Evolutionary conservation across 2,797 vertebrate genomes (phyloP), one percentile per base, ranked within the genome.

Genomic region (Philypnodon macrostomus): DNA sequence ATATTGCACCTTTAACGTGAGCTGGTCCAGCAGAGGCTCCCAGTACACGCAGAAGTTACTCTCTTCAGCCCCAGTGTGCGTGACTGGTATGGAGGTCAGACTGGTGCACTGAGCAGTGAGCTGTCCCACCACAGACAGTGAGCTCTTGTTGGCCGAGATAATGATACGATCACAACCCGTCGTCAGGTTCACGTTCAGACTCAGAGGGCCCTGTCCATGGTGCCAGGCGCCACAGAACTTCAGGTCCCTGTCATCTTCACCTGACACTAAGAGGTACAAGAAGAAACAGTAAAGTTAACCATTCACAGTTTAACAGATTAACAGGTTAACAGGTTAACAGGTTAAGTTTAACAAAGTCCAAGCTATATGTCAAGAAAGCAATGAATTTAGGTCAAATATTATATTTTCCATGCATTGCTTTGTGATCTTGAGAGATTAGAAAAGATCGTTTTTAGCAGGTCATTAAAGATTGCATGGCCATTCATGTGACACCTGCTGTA

Each of bases 1-100:
- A n/a, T n/a, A n/a, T n/a, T 12, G 2, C 34, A 90, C 73, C 56
- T 85, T 5, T 53, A 90, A 58, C 18, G 34, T 67, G 36, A 91
- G 16, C 53, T 32, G 73, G 70, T 90, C 89, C 63, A 84, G 54
- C 38, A 89, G 29, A 0, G 89, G 87, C 35, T 91, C 86, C 88
- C 89, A 90, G 49, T 67, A 17, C 52, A 92, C 53, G 16, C 87
- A 89, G 75, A 92, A 89, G 0, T 62, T 23, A 1, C 0, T 4
- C 0, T 5, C 4, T 3, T 7, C 5, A 0, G 30, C 5, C 19
- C 17, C 37, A 37, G 37, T 2, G 2, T 1, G 13, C 2, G 24
- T 0, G 4, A 88, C 72, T 1, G 0, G 0, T 31, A 75, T 37
- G 1, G 27, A 37, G 0, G 47, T 5, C 0, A 34, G 32, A 0